Base-by-base conservation (phyloP, 2,888 invertebrate genomes). In the Mycalesis mineus region DNA sequence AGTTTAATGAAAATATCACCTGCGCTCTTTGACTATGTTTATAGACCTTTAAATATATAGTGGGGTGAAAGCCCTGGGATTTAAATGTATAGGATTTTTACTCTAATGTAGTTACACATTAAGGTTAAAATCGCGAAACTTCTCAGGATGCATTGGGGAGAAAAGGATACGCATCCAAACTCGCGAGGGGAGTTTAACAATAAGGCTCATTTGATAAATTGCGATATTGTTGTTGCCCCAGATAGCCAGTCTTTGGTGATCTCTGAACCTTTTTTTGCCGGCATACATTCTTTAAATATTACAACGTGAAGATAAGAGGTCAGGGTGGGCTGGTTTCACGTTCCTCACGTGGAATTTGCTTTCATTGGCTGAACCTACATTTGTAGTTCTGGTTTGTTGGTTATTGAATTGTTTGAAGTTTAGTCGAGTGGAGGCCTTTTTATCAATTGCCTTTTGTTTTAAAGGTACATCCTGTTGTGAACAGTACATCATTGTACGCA, bases 131-230 rank as follows among this genome's bases (percentile, higher is more conserved):
- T 69, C 9, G 62, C 48, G 51, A 63, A 62, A 17, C 15, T 2
- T 33, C 17, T 22, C 39, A 37, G 52, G 57, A 59, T 71, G 71
- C 71, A 71, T 65, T 66, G 68, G 70, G 70, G 68, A 66, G 69
- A 66, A 66, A 70, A 70, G 70, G 68, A 67, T 68, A 68, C 65
- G 69, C 66, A 65, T 66, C 64, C 65, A 51, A 65, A 65, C 64
- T 67, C 64, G 72, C 69, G 71, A 75, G 79, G 83, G 83, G 80
- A 70, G 74, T 62, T 65, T 78, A 75, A 86, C 86, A 87, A 87
- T 87, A 83, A 77, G 78, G 78, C 81, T 86, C 86, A 82, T 87
- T 87, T 87, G 86, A 85, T 84, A 87, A 86, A 87, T 87, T 87
- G 86, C 83, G 79, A 82, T 84, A 87, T 87, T 86, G 86, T 86